phyloP scores from a whole-genome alignment of 2,888 invertebrate genomes.

The Drosophila siamana region DNA sequence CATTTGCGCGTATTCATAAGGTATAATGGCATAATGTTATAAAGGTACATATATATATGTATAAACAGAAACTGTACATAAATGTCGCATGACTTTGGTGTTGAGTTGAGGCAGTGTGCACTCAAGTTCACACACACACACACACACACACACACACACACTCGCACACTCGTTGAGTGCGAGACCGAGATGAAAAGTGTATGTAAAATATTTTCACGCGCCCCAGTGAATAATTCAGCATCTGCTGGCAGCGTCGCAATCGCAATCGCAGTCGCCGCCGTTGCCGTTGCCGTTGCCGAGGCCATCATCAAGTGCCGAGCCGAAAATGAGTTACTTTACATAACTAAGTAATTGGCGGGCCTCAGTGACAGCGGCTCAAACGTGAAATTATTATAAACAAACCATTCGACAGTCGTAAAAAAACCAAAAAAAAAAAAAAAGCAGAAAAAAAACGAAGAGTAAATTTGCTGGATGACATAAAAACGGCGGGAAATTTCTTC shows the following conservation, averaged over 20 bases:
- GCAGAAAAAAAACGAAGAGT: slow-evolving; percentile 2
- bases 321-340: slow-evolving; percentile 79
- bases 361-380: slow-evolving; percentile 69
- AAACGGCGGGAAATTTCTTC: slow-evolving; percentile 69
- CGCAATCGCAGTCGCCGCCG: background rate
- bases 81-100: slow-evolving; percentile 71
- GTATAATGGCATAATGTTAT: slow-evolving; percentile 16
- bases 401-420: slow-evolving; percentile 76
- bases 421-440: slow-evolving; percentile 29
- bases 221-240: slow-evolving; percentile 70
- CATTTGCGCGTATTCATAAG: slow-evolving; percentile 5
- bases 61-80: slow-evolving; percentile 58
- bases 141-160: slow-evolving; percentile 6
- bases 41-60: slow-evolving; percentile 34
- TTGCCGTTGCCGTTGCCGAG: background rate
- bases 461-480: slow-evolving; percentile 51
- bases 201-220: slow-evolving; percentile 76
- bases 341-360: slow-evolving; percentile 77
- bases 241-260: slow-evolving; percentile 5
- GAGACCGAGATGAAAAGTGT: slow-evolving; percentile 51
- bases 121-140: slow-evolving; percentile 58
- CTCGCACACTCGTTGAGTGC: too few relatives aligned
- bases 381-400: slow-evolving; percentile 81
- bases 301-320: slow-evolving; percentile 45
- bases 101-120: slow-evolving; percentile 64